phyloP scores from a whole-genome alignment of 2,888 invertebrate genomes.

The Capitulum mitella region DNA sequence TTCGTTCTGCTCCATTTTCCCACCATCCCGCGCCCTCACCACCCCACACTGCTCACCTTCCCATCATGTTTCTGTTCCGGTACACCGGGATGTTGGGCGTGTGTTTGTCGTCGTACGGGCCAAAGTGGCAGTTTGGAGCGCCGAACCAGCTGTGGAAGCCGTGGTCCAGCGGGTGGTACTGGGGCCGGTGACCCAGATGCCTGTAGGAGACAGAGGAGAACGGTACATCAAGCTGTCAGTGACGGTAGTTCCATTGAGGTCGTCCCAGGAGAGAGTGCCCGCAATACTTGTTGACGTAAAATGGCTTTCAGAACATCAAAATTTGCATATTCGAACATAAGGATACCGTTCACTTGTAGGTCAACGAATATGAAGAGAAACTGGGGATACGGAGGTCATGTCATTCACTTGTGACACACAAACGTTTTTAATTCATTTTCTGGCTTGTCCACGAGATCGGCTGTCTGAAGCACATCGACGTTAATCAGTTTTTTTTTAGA shows the following conservation, averaged over 20 bases:
- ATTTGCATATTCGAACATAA: not conserved
- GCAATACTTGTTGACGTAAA: no score
- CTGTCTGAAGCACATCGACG: no score
- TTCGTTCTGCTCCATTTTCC: not conserved
- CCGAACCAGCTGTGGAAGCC: constrained; percentile 49
- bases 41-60: constrained; percentile 40
- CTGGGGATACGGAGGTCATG: no score
- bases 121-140: constrained; percentile 47
- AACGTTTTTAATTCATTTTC: no score
- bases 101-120: constrained; percentile 44
- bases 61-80: constrained; percentile 44
- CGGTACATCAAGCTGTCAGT: constrained; percentile 23
- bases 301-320: not conserved
- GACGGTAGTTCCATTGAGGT: no score
- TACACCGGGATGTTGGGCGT: constrained; percentile 48
- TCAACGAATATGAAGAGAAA: no score
- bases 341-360: not conserved
- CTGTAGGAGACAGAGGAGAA: constrained; percentile 37
- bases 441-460: no score
- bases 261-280: no score
- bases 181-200: constrained; percentile 46
- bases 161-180: constrained; percentile 45
- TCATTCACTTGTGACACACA: no score
- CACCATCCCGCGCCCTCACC: not conserved
- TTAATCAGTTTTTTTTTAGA: no score